phyloP scores from a whole-genome alignment of 2,888 invertebrate species.

The Lysandra bellargus region DNA sequence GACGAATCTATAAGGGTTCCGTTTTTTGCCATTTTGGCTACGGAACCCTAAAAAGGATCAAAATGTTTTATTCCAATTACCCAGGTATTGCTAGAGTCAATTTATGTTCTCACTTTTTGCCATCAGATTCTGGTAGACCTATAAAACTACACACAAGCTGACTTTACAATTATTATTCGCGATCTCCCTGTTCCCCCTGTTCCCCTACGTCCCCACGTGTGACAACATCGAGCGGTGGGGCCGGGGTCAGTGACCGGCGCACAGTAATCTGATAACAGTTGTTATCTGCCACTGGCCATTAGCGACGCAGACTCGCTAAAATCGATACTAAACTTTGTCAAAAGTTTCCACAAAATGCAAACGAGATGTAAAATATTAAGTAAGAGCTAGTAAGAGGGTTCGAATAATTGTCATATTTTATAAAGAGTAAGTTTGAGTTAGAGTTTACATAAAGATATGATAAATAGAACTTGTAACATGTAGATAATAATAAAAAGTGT shows the following conservation, averaged over 20 bases:
- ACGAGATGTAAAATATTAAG: not conserved
- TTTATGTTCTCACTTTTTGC: too few species aligned
- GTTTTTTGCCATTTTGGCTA: too few species aligned
- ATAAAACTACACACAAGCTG: not conserved
- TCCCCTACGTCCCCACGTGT: not conserved
- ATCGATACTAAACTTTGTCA: not conserved
- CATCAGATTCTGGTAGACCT: too few species aligned
- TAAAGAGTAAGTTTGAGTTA: not conserved
- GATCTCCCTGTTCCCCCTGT: not conserved
- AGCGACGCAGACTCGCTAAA: not conserved
- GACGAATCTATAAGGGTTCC: too few species aligned
- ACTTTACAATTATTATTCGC: not conserved
- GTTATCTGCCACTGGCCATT: conserved; percentile 14
- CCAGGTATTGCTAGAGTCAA: too few species aligned
- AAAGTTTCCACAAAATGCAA: not conserved
- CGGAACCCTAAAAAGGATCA: too few species aligned
- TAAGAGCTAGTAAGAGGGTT: not conserved
- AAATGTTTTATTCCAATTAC: too few species aligned
- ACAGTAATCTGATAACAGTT: conserved; percentile 25
- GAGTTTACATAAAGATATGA: not conserved
- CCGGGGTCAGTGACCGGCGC: conserved; percentile 18
- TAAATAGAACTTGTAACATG: not conserved
- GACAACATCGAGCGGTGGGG: not conserved
- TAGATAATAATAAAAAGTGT: not conserved
- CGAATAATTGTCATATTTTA: not conserved